Base-by-base conservation (phyloP, 2,888 invertebrate genomes). In the Dasypolia templi region DNA sequence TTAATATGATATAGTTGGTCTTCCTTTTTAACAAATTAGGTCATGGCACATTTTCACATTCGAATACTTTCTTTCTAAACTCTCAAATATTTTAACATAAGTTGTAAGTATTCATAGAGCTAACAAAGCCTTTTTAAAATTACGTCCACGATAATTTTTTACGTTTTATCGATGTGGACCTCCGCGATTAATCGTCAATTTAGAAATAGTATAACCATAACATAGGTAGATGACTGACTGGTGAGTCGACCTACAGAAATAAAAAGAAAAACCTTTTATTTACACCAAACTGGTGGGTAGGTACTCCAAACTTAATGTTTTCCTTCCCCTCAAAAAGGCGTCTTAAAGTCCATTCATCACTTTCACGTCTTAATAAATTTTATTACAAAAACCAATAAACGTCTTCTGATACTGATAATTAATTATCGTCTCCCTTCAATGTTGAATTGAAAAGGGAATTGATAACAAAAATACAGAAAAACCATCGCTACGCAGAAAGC, bases 341-440 rank as follows among this genome's bases (percentile, higher is more conserved):
- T 35, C 59, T 68, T 53, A 17, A 62, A 58, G 22, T 39, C 39
- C 42, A 53, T 79, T 79, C 68, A 83, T 72, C 79, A 81, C 22
- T 73, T 79, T 83, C 44, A 66, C 53, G 56, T 68, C 63, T 62
- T 72, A 78, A 68, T 78, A 51, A 62, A 58, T 64, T 71, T 77
- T 59, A 83, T 72, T 58, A 53, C 32, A 53, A 65, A 68, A 69
- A 81, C 62, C 68, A 81, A 81, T 81, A 79, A 83, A 79, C 61
- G 65, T 73, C 66, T 59, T 42, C 26, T 29, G 69, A 79, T 58
- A 35, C 56, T 53, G 51, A 58, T 75, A 72, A 83, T 83, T 83
- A 72, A 82, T 82, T 79, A 64, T 69, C 59, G 39, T 53, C 55
- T 65, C 53, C 51, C n/a, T 76, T 76, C 56, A 64, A 70, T 72